Evolutionary conservation across 2,888 invertebrate species (phyloP).

Genomic region (Empis livida): DNA sequence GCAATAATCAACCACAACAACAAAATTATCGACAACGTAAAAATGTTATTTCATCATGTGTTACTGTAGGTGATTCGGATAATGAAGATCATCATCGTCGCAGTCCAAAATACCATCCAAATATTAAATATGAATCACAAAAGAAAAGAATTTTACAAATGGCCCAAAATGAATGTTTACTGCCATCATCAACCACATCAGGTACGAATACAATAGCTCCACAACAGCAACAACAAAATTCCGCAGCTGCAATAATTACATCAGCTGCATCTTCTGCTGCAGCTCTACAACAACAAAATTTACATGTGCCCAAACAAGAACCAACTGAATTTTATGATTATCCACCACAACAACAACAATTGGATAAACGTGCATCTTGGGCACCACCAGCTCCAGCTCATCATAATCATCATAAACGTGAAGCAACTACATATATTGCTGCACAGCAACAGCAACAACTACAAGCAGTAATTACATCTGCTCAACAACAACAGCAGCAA

Average conservation of each 20-base stretch:
- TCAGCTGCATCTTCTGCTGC: slow-evolving; percentile 1
- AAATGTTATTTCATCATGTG: slow-evolving; percentile 65
- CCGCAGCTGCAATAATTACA: slow-evolving; percentile 5
- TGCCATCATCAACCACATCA: slow-evolving; percentile 37
- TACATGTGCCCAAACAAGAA: slow-evolving; percentile 35
- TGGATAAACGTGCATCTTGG: slow-evolving; percentile 36
- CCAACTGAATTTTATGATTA: slow-evolving; percentile 35
- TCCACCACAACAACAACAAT: slow-evolving; percentile 19
- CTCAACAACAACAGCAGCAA: slow-evolving; percentile 16
- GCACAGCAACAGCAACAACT: slow-evolving; percentile 19
- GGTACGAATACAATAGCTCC: slow-evolving; percentile 6
- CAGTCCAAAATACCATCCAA: slow-evolving; percentile 22
- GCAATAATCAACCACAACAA: slow-evolving; percentile 12
- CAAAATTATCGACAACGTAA: slow-evolving; percentile 41
- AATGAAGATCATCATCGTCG: slow-evolving; percentile 46
- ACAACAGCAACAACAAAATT: neutral
- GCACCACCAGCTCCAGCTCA: slow-evolving; percentile 38
- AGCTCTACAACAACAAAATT: slow-evolving; percentile 10
- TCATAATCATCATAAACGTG: slow-evolving; percentile 33
- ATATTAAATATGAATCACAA: slow-evolving; percentile 47
- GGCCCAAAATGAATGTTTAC: slow-evolving; percentile 63
- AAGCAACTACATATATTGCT: slow-evolving; percentile 25
- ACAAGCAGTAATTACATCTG: slow-evolving; percentile 19
- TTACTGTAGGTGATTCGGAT: slow-evolving; percentile 64
- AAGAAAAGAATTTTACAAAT: slow-evolving; percentile 81